Conservation (phyloP, 2,888 invertebrate species). For the Monopis laevigella region DNA sequence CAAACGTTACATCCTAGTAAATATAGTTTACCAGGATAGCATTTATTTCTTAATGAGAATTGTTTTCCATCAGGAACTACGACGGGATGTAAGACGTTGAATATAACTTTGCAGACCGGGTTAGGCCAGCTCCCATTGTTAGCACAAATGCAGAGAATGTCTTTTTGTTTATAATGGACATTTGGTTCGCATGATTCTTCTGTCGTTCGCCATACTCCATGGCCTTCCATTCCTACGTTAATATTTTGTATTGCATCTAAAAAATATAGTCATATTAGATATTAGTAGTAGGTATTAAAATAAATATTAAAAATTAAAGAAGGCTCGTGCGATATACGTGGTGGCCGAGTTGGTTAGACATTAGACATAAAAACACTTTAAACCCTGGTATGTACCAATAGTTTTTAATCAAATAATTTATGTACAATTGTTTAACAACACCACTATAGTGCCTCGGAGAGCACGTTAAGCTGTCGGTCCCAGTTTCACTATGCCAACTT, state of each 20-base stretch:
- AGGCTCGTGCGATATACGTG: no score
- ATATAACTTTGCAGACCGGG: constrained; percentile 42
- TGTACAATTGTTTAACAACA: no score
- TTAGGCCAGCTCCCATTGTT: constrained; percentile 51
- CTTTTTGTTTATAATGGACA: constrained; percentile 33
- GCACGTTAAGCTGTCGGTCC: no score
- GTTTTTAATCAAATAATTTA: no score
- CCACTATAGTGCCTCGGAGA: no score
- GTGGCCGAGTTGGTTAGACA: no score
- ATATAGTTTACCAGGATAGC: constrained; percentile 34
- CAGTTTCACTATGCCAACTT: no score
- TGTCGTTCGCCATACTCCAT: constrained; percentile 39
- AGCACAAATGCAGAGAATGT: constrained; percentile 39
- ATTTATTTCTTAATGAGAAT: constrained; percentile 24
- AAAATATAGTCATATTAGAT: no score
- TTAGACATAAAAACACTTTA: no score
- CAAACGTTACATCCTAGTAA: constrained; percentile 46
- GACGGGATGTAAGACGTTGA: constrained; percentile 37
- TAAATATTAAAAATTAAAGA: no score
- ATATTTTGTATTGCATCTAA: constrained; percentile 42
- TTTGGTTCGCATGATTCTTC: constrained; percentile 33
- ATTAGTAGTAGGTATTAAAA: no score
- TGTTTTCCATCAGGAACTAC: constrained; percentile 23
- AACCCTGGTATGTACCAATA: no score
- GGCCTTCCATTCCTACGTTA: constrained; percentile 49